Evolutionary conservation across 2,888 invertebrate species (phyloP).

Genomic region (Drosophila putrida): DNA sequence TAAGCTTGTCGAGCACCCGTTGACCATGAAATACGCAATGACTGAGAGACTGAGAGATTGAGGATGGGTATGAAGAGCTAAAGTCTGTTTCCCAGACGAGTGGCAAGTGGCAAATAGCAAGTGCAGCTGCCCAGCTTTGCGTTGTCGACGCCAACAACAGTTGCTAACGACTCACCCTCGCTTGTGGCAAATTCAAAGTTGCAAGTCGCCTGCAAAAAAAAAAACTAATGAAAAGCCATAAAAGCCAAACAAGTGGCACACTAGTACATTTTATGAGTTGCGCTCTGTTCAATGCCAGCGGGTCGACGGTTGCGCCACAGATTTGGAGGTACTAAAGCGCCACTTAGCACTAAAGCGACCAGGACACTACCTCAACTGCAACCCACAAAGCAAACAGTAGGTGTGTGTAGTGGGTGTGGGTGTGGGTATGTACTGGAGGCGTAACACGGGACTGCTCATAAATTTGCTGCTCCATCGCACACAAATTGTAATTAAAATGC

Average conservation of each 20-base stretch:
- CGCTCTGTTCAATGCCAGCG: constrained; percentile 43
- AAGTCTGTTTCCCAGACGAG: constrained; percentile 14
- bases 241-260: constrained; percentile 73
- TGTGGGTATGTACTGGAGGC: not conserved
- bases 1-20: constrained; percentile 44
- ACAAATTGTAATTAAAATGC: constrained; percentile 77
- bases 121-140: constrained; percentile 21
- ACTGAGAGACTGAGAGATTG: not conserved
- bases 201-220: constrained; percentile 25
- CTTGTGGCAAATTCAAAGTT: constrained; percentile 47
- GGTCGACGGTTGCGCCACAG: constrained; percentile 55
- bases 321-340: constrained; percentile 77
- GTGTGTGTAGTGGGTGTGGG: not conserved
- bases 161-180: constrained; percentile 11
- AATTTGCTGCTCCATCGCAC: constrained; percentile 43
- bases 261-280: constrained; percentile 65
- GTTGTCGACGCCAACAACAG: constrained; percentile 19
- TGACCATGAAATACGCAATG: constrained; percentile 54
- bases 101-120: constrained; percentile 14
- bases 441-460: constrained; percentile 33
- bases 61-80: constrained; percentile 4
- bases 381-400: constrained; percentile 4
- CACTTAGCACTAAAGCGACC: constrained; percentile 76
- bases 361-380: constrained; percentile 36
- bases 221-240: constrained; percentile 77